phyloP scores from a whole-genome alignment of 1,140 invertebrate species.

The Drosophila grimshawi region DNA sequence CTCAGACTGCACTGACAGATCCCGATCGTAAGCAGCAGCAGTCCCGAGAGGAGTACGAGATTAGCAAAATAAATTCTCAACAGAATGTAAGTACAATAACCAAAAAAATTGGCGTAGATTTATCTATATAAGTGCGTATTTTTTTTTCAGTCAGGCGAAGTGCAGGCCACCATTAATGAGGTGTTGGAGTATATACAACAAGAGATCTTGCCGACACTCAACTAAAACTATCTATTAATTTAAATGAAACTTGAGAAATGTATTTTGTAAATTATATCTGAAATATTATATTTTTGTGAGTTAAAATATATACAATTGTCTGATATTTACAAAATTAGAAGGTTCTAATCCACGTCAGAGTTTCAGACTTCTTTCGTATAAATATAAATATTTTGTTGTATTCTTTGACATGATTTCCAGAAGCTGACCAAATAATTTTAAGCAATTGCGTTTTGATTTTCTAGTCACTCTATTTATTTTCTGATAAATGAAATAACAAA shows the following conservation, averaged over 20 bases:
- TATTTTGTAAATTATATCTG: background rate
- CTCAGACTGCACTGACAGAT: background rate
- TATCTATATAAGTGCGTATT: background rate
- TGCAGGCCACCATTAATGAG: constrained; percentile 64
- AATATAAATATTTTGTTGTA: no score
- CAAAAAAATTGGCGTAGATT: no score
- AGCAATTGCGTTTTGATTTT: background rate
- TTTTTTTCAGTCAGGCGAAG: constrained; percentile 43
- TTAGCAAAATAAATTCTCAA: constrained; percentile 28
- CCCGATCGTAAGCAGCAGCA: constrained; percentile 11
- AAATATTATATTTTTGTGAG: background rate
- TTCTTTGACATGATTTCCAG: no score
- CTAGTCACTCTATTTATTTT: constrained; percentile 33
- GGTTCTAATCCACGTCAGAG: no score
- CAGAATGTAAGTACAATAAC: constrained; percentile 53
- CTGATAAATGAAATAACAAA: constrained; percentile 19
- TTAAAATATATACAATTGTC: no score
- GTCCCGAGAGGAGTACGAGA: background rate
- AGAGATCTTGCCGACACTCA: constrained; percentile 61
- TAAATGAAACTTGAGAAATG: background rate
- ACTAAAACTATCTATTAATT: background rate
- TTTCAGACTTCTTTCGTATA: no score
- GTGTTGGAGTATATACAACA: constrained; percentile 77
- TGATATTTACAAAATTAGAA: no score
- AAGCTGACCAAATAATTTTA: no score